Conservation (phyloP, 2,888 invertebrate genomes). For the Microchrysa polita region DNA sequence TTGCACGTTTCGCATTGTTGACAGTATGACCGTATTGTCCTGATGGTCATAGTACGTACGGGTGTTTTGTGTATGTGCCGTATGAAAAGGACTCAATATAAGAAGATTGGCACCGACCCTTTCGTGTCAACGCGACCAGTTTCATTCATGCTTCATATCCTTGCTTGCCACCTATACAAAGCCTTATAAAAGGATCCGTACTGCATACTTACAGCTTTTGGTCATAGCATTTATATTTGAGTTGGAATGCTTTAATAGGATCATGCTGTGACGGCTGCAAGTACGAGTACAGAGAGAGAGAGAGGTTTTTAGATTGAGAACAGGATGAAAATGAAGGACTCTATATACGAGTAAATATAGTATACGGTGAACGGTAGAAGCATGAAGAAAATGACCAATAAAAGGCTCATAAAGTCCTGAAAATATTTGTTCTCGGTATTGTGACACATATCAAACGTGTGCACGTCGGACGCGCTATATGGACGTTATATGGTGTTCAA, state of each 20-base stretch:
- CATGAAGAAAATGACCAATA: conserved; percentile 48
- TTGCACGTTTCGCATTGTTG: conserved; percentile 46
- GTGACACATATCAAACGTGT: conserved; percentile 46
- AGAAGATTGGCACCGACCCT: conserved; percentile 25
- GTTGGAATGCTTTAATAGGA: conserved; percentile 32
- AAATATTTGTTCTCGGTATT: conserved; percentile 47
- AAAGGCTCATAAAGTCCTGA: conserved; percentile 47
- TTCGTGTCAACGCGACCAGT: not conserved
- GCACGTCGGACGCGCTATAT: conserved; percentile 42
- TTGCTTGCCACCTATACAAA: conserved; percentile 27
- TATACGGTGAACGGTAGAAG: conserved; percentile 18
- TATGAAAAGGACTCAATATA: conserved; percentile 37
- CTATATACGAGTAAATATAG: too few relatives aligned
- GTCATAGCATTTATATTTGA: conserved; percentile 1
- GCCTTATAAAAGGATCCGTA: conserved; percentile 1
- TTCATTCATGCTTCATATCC: conserved; percentile 10
- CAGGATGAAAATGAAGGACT: conserved; percentile 3
- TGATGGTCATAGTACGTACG: conserved; percentile 27
- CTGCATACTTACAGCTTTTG: not conserved
- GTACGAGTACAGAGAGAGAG: conserved; percentile 23
- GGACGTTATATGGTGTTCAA: not conserved
- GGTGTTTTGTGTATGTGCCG: not conserved
- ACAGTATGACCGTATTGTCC: conserved; percentile 21
- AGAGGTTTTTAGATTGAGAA: conserved; percentile 5
- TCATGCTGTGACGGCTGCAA: conserved; percentile 2